Base-by-base conservation (phyloP, 2,797 vertebrate species). In the Rallus crepitans region DNA sequence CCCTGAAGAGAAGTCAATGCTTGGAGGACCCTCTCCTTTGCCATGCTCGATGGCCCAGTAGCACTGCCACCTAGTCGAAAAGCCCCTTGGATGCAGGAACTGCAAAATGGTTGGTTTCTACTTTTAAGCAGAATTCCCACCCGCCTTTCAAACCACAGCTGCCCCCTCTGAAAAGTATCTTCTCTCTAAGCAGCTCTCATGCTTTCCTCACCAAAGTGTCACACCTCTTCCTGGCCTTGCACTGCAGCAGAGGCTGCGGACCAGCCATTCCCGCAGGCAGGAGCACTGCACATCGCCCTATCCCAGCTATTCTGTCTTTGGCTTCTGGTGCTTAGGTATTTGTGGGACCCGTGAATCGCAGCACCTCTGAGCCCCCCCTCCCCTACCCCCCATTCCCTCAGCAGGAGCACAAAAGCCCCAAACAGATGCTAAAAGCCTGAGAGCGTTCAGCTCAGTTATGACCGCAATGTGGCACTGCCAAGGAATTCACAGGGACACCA, bases 381-480 rank as follows among this genome's bases (percentile, higher is more conserved):
- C 37, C 37, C 37, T 19, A 11, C 10, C 17, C 21, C 14, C 48
- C 0, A 12, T 31, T 57, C 33, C 28, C 13, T 13, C 11, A 31
- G 57, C 70, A 40, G 48, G 69, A 27, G 10, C 39, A 23, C 0
- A 9, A 56, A 66, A 8, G 3, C 11, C 42, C 15, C 39, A 31
- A 45, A 31, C 0, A 0, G 0, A 70, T 23, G 42, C 13, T 53
- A 1, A 4, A 45, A 63, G 52, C 1, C 7, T 2, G 42, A 64
- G 27, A 57, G 33, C 45, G 21, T 37, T 19, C 80, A 63, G 73
- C 21, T 15, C 4, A 2, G 39, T 0, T 23, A 17, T 2, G 30
- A 31, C 21, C 1, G 4, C 4, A 4, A 11, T 0, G 3, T 5
- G 30, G 35, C 65, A 12, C 0, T 2, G 63, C 37, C 37, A 4